Percentiles rank a stretch among this genome's conserved stretches.
These are phyloP conservation scores for Chelonus insularis DNA, from an alignment of 1,140 invertebrate genomes.

Conservation along the genomic window DNA sequence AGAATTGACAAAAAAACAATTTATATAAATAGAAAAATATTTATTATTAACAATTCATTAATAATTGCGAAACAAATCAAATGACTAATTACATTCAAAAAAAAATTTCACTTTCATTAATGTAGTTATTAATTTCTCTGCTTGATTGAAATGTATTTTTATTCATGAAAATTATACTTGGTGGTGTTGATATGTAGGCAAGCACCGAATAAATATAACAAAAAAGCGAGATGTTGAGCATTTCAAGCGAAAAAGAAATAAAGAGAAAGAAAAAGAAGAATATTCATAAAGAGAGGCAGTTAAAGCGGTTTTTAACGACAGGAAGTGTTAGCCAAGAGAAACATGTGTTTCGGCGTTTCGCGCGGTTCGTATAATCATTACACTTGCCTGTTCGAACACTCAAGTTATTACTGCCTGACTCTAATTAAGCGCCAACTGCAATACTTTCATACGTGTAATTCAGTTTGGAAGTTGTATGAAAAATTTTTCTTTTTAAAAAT, in stretches of 20 bases:
- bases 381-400: slow-evolving; percentile 42
- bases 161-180: neutral
- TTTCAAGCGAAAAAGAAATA: neutral
- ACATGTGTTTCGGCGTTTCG: slow-evolving; percentile 53
- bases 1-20: no score
- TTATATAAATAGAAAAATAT: no score
- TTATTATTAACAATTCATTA: no score
- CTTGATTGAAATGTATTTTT: slow-evolving; percentile 6
- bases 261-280: neutral
- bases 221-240: neutral
- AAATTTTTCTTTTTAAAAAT: no score
- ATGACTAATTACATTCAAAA: no score
- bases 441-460: neutral
- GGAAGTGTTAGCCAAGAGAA: slow-evolving; percentile 50
- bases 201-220: no score
- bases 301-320: slow-evolving; percentile 55
- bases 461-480: no score
- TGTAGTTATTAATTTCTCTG: no score
- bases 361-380: slow-evolving; percentile 44
- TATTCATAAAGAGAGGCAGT: slow-evolving; percentile 41
- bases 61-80: no score
- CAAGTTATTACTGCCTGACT: slow-evolving; percentile 33
- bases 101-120: no score
- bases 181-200: no score
- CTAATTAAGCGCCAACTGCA: slow-evolving; percentile 18